Percentiles rank a stretch among this genome's conserved stretches.
Evolutionary conservation across 2,888 invertebrate species (phyloP).

Genomic region (Marronus borbonicus): DNA sequence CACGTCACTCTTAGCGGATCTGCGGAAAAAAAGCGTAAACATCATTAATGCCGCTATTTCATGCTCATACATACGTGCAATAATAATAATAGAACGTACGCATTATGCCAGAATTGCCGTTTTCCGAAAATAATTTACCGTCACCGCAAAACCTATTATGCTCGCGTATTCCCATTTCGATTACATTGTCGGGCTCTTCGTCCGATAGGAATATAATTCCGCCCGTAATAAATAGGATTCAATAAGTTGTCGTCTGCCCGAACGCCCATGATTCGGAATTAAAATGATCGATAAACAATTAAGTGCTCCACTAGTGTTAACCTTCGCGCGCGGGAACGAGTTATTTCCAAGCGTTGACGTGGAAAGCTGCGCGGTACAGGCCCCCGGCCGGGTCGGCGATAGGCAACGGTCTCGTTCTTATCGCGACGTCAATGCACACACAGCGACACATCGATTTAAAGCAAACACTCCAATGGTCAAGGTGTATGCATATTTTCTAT

Average conservation of each 20-base stretch:
- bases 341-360: constrained; percentile 48
- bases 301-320: constrained; percentile 37
- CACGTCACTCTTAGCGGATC: no score
- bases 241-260: background rate
- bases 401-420: constrained; percentile 23
- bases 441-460: constrained; percentile 44
- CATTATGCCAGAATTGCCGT: no score
- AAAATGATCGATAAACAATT: constrained; percentile 45
- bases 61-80: no score
- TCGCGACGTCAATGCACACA: constrained; percentile 49
- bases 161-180: no score
- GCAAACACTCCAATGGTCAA: constrained; percentile 45
- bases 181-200: background rate
- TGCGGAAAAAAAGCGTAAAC: no score
- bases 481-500: background rate
- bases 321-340: constrained; percentile 39
- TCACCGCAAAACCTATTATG: no score
- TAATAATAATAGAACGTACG: no score
- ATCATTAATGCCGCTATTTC: no score
- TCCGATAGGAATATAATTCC: background rate
- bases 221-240: background rate
- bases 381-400: constrained; percentile 19
- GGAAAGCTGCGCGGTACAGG: constrained; percentile 39
- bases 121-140: no score
- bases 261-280: constrained; percentile 26